These are phyloP conservation scores for Macroglossus sobrinus DNA, from an alignment of 2,113 vertebrate species.

Conservation along the genomic window DNA sequence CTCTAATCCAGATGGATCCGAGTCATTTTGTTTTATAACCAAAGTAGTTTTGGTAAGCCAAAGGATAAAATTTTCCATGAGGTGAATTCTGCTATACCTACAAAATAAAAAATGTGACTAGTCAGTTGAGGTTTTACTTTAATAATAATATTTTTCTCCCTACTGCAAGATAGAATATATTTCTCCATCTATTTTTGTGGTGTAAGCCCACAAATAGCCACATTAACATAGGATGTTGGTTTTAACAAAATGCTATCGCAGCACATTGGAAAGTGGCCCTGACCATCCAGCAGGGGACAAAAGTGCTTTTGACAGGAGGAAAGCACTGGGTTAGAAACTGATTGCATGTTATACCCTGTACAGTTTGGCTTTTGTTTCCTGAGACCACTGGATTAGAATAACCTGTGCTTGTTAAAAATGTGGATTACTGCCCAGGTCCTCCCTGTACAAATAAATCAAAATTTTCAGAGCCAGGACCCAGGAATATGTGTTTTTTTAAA, in stretches of 20 bases:
- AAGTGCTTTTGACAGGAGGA: not conserved
- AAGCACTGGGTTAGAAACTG: not conserved
- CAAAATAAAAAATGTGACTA: conserved; percentile 23
- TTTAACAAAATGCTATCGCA: conserved; percentile 35
- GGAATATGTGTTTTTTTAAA: not conserved
- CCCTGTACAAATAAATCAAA: not conserved
- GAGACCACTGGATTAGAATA: not conserved
- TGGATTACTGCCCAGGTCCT: not conserved
- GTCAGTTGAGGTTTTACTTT: conserved; percentile 18
- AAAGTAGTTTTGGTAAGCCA: conserved; percentile 35
- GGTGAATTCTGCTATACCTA: not conserved
- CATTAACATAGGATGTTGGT: not conserved
- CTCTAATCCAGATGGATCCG: not conserved
- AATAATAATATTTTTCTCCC: conserved; percentile 42
- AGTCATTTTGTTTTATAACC: not conserved
- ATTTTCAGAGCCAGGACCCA: not conserved
- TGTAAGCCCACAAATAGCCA: conserved; percentile 11
- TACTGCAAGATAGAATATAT: not conserved
- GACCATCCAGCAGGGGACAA: not conserved
- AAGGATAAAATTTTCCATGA: conserved; percentile 42
- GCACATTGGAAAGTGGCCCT: not conserved
- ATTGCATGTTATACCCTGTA: not conserved
- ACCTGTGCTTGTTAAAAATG: not conserved
- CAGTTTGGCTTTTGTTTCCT: not conserved
- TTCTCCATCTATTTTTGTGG: conserved; percentile 18